Percentiles rank a stretch among this genome's conserved stretches.
These are phyloP conservation scores for Benthosema pterotum DNA, from an alignment of 2,797 vertebrate genomes.

Conservation along the genomic window DNA sequence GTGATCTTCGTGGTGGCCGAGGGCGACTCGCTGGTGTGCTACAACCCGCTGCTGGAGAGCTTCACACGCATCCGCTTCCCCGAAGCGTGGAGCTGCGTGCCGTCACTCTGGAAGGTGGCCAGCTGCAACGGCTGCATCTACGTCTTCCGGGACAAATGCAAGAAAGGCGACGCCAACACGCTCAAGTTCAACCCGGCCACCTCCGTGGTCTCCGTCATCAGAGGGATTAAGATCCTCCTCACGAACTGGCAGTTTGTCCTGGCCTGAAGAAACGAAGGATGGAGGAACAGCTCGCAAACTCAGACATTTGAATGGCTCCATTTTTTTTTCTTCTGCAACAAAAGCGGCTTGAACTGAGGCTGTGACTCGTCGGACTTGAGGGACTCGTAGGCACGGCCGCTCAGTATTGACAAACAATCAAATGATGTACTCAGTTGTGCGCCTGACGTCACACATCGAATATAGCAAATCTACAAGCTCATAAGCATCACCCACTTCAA, in stretches of 20 bases:
- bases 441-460: too few species aligned
- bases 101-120: slow-evolving; percentile 97
- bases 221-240: slow-evolving; percentile 93
- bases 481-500: too few species aligned
- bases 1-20: slow-evolving; percentile 96
- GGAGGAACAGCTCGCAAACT: not conserved
- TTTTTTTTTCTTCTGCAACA: too few species aligned
- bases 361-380: too few species aligned
- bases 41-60: slow-evolving; percentile 96
- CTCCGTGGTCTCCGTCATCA: slow-evolving; percentile 93
- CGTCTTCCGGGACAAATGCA: slow-evolving; percentile 96
- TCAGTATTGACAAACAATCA: slow-evolving; percentile 37
- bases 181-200: slow-evolving; percentile 98
- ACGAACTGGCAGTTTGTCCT: slow-evolving; percentile 98
- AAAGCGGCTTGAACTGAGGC: too few species aligned
- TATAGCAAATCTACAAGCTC: too few species aligned
- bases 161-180: slow-evolving; percentile 96
- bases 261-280: slow-evolving; percentile 80
- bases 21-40: slow-evolving; percentile 95
- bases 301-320: too few species aligned
- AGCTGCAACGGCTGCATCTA: slow-evolving; percentile 98
- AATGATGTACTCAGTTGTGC: slow-evolving; percentile 4
- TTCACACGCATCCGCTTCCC: slow-evolving; percentile 96
- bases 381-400: slow-evolving; percentile 12
- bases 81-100: slow-evolving; percentile 94